A percentile compares a stretch with the other conserved stretches of the same genome.
These are phyloP conservation scores for Buathra laborator DNA, from an alignment of 2,888 invertebrate genomes.

Conservation along the genomic window DNA sequence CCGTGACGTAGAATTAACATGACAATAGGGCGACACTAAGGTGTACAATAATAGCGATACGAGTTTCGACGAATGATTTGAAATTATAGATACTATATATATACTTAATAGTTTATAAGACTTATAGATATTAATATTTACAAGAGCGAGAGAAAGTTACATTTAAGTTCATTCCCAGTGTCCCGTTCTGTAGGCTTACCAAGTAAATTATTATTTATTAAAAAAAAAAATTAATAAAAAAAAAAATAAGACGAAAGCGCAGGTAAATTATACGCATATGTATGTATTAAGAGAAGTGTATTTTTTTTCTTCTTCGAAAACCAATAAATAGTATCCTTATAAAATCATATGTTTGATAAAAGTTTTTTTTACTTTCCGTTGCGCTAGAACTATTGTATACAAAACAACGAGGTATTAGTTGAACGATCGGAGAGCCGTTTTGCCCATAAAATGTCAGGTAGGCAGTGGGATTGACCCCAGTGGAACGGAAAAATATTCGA, in stretches of 20 bases:
- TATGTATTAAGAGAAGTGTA: slow-evolving; percentile 62
- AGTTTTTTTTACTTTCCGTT: neutral
- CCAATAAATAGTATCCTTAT: slow-evolving; percentile 57
- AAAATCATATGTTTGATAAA: neutral
- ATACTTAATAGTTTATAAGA: slow-evolving; percentile 28
- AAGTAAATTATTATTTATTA: slow-evolving; percentile 82
- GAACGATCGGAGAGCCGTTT: neutral
- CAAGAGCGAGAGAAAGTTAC: slow-evolving; percentile 48
- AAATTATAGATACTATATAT: slow-evolving; percentile 31
- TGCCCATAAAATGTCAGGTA: slow-evolving; percentile 15
- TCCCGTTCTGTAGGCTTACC: slow-evolving; percentile 69
- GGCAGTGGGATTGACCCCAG: neutral
- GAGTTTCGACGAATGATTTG: slow-evolving; percentile 48
- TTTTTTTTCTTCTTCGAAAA: slow-evolving; percentile 54
- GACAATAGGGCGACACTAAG: slow-evolving; percentile 71
- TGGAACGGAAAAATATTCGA: slow-evolving; percentile 12
- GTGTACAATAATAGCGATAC: slow-evolving; percentile 63
- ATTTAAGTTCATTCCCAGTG: slow-evolving; percentile 51
- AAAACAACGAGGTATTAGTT: neutral
- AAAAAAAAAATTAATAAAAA: slow-evolving; percentile 69
- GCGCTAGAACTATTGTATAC: neutral
- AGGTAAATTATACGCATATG: slow-evolving; percentile 62
- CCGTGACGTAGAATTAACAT: slow-evolving; percentile 67
- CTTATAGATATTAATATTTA: slow-evolving; percentile 45
- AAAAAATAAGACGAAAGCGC: slow-evolving; percentile 53